Evolutionary conservation across 2,113 vertebrate genomes (phyloP), one percentile per base, ranked within the genome.

Genomic region (Corydoras sp.): DNA sequence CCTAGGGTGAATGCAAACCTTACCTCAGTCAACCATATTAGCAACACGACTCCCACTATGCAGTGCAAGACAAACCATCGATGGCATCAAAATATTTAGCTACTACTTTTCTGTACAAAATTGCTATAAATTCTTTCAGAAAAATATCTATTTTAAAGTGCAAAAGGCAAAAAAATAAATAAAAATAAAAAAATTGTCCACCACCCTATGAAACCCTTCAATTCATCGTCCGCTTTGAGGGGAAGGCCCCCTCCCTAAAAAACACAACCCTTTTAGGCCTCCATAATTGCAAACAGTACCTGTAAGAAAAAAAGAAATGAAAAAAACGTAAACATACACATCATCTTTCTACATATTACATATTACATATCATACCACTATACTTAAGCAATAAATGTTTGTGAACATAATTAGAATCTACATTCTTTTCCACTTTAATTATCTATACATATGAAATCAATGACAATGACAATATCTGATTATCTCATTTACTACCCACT

Each of bases 231-330:
- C 84, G 88, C 84, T 83, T 53, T 87, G 85, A 94, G 92, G 94
- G 90, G 93, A 93, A 92, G 88, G 83, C 85, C 84, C 87, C 79
- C 83, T 87, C 93, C 92, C 91, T 75, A 67, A 84, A 83, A 14
- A 83, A 79, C 30, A 54, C 82, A 30, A 62, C 58, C 77, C 83
- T 88, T 93, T 93, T 83, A 99, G 80, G 93, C 90, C 93, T 91
- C 97, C 97, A 98, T 99, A 93, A 98, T 99, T 98, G 93, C 92
- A 86, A 88, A 74, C 80, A 84, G 85, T 74, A 86, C 93, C 96
- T 99, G 76, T 49, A 81, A 85, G 80, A 77, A 85, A 75, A 81
- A 1, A 64, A 82, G 14, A 62, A 59, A 56, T 5, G 32, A 0
- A 71, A 49, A 65, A 15, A 14, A 49, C 9, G 9, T 54, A 2